These are phyloP conservation scores for Drosophila pseudotalamancana DNA, from an alignment of 2,888 invertebrate species.

Conservation along the genomic window DNA sequence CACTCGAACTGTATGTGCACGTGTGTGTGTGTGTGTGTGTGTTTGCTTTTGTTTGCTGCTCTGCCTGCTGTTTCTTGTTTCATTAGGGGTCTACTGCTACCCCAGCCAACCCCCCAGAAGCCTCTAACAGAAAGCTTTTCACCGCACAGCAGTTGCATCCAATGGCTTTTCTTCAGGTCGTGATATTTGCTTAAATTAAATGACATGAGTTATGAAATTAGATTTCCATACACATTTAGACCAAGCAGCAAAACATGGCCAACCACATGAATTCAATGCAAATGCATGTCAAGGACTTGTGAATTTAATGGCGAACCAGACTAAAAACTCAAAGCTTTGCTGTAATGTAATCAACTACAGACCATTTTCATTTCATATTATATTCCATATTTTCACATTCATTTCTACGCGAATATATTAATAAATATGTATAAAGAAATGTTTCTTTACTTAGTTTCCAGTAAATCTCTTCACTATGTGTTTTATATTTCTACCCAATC, in stretches of 20 bases:
- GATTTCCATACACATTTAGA: conserved; percentile 30
- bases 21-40: conserved; percentile 17
- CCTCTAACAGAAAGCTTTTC: conserved; percentile 27
- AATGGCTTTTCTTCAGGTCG: conserved; percentile 82
- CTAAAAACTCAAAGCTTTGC: too few species aligned
- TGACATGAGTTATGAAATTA: conserved; percentile 81
- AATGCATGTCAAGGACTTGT: conserved; percentile 34
- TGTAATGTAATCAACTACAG: too few species aligned
- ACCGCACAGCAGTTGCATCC: conserved; percentile 76
- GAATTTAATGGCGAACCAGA: neutral
- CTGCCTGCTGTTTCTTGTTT: conserved; percentile 66
- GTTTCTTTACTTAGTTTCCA: too few species aligned
- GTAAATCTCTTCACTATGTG: too few species aligned
- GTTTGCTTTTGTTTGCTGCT: conserved; percentile 26
- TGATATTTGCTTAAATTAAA: conserved; percentile 83
- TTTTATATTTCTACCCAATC: too few species aligned
- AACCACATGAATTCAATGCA: conserved; percentile 3
- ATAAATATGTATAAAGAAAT: too few species aligned
- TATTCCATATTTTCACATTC: neutral
- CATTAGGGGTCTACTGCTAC: conserved; percentile 49
- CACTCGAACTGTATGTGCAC: conserved; percentile 23
- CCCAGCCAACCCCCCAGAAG: conserved; percentile 22
- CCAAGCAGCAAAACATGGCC: neutral
- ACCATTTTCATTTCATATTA: too few species aligned
- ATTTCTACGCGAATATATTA: neutral